These are phyloP conservation scores for Sinocyclocheilus maitianheensis DNA, from an alignment of 2,113 vertebrate species.

Conservation along the genomic window DNA sequence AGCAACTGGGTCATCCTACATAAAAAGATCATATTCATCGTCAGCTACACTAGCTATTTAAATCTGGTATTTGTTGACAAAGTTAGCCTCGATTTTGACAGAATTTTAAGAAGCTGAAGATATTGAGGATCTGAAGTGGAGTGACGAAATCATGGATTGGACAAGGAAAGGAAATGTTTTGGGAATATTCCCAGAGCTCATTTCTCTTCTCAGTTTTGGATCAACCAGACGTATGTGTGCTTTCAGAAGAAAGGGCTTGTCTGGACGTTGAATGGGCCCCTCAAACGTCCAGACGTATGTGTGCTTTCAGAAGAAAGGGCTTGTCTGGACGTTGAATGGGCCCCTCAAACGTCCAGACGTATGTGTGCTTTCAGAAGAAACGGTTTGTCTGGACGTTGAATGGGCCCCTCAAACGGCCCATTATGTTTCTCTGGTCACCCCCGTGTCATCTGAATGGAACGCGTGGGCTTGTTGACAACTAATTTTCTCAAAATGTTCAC, in stretches of 20 bases:
- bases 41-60: slow-evolving; percentile 66
- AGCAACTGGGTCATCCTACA: slow-evolving; percentile 88
- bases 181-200: slow-evolving; percentile 29
- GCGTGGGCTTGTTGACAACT: slow-evolving; percentile 46
- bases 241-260: slow-evolving; percentile 71
- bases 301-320: slow-evolving; percentile 69
- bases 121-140: not conserved
- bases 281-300: no score
- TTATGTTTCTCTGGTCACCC: slow-evolving; percentile 70
- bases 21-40: slow-evolving; percentile 88
- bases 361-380: slow-evolving; percentile 67
- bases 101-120: not conserved
- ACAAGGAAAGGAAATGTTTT: not conserved
- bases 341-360: slow-evolving; percentile 41
- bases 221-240: not conserved
- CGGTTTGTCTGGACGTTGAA: slow-evolving; percentile 66
- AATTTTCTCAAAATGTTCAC: slow-evolving; percentile 42
- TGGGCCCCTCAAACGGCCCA: slow-evolving; percentile 65
- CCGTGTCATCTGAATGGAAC: slow-evolving; percentile 54
- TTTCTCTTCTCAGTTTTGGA: slow-evolving; percentile 58
- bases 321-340: slow-evolving; percentile 63
- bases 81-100: not conserved
- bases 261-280: slow-evolving; percentile 60
- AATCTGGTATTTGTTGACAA: slow-evolving; percentile 39
- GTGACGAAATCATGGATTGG: not conserved